phyloP scores from a whole-genome alignment of 1,140 invertebrate genomes.

The Eurytemora carolleeae region DNA sequence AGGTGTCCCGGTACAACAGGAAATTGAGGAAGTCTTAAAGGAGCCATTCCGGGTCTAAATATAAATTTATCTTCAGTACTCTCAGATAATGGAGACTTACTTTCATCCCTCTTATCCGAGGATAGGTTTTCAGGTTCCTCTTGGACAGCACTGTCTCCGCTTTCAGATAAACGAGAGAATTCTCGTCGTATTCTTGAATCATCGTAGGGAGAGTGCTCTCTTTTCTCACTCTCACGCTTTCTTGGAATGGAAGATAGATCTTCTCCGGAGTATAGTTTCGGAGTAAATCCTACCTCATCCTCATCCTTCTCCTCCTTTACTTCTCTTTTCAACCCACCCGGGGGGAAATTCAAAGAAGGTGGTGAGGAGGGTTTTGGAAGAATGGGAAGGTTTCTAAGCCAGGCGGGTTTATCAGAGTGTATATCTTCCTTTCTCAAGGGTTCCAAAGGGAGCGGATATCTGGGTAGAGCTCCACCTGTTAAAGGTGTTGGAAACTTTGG shows the following conservation, averaged over 20 bases:
- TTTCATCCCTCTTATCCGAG: not conserved
- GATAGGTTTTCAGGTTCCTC: not conserved
- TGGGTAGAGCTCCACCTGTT: not conserved
- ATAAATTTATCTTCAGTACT: no score
- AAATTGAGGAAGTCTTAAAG: constrained; percentile 23
- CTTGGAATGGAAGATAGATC: no score
- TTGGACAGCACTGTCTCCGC: not conserved
- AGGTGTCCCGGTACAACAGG: constrained; percentile 28
- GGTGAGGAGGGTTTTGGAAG: not conserved
- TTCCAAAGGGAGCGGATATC: constrained; percentile 29
- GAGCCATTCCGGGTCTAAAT: constrained; percentile 13
- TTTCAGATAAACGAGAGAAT: no score
- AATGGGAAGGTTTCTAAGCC: not conserved
- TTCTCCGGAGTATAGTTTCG: no score
- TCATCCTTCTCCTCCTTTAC: not conserved
- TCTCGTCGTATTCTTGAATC: no score
- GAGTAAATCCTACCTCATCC: not conserved
- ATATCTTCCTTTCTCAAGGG: constrained; percentile 22
- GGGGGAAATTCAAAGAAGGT: not conserved
- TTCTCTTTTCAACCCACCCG: no score
- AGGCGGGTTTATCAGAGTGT: not conserved
- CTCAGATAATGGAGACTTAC: no score
- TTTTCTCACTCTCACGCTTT: no score
- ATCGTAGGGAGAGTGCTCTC: no score
- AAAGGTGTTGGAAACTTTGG: constrained; percentile 19